Evolutionary conservation across 64 coral and sea anemone species (phyloP).

Genomic region (Trachythela sp.): DNA sequence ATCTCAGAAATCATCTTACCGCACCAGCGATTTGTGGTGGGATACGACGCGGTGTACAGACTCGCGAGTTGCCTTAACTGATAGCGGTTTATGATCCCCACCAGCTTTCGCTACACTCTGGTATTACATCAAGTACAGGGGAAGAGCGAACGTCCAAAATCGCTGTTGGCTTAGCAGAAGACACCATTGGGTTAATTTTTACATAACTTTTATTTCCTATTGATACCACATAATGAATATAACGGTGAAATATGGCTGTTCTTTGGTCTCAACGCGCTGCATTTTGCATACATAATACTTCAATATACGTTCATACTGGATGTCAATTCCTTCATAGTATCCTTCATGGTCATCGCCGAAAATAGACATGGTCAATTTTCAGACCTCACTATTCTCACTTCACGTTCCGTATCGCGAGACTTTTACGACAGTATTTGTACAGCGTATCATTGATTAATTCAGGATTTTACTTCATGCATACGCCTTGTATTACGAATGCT

Average conservation of each 20-base stretch:
- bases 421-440: conserved; percentile 74
- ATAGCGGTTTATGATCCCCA: conserved; percentile 54
- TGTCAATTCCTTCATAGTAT: conserved; percentile 68
- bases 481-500: conserved; percentile 55
- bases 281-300: conserved; percentile 83
- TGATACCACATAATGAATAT: conserved; percentile 86
- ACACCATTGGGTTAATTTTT: conserved; percentile 50
- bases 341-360: conserved; percentile 46
- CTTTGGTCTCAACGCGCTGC: conserved; percentile 87
- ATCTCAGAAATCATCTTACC: conserved; percentile 60
- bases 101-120: conserved; percentile 55
- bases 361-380: conserved; percentile 34
- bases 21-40: conserved; percentile 67
- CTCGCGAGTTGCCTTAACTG: conserved; percentile 63
- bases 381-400: conserved; percentile 55
- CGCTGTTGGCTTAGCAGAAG: conserved; percentile 75
- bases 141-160: conserved; percentile 71
- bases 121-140: conserved; percentile 49
- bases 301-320: conserved; percentile 81
- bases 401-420: conserved; percentile 38
- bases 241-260: conserved; percentile 94
- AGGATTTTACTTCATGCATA: conserved; percentile 64
- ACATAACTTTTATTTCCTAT: conserved; percentile 62
- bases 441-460: conserved; percentile 67
- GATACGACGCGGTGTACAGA: conserved; percentile 76